phyloP scores from a whole-genome alignment of 23 tunicate species.

The Clavelina lepadiformis region DNA sequence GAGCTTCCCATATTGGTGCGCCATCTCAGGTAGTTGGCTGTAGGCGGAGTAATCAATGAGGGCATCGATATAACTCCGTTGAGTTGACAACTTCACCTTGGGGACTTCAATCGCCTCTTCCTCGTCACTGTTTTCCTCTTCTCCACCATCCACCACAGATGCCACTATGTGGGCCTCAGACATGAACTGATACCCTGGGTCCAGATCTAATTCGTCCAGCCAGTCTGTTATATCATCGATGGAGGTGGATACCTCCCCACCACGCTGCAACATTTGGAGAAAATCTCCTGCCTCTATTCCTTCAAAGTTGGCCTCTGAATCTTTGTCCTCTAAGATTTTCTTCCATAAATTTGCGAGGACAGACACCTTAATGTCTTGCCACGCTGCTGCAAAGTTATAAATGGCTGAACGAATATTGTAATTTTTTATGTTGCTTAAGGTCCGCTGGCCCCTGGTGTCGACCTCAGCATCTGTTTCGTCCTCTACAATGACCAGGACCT shows the following conservation, averaged over 20 bases:
- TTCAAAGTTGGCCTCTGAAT: conserved; percentile 9
- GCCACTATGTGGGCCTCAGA: conserved; percentile 24
- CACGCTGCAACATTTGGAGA: conserved; percentile 30
- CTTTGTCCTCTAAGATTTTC: conserved; percentile 13
- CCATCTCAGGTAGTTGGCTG: conserved; percentile 32
- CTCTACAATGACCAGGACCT: conserved; percentile 1
- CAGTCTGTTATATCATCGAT: conserved; percentile 21
- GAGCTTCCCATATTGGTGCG: conserved; percentile 21
- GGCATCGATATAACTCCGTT: conserved; percentile 21
- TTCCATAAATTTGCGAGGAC: conserved; percentile 16
- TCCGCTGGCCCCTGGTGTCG: not conserved
- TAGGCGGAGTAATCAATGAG: conserved; percentile 24
- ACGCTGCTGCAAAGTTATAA: conserved; percentile 8
- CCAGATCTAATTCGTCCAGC: conserved; percentile 25
- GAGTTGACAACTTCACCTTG: conserved; percentile 31
- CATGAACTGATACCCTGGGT: conserved; percentile 26
- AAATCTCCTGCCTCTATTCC: conserved; percentile 18
- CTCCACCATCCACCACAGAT: conserved; percentile 28
- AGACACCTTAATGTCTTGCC: conserved; percentile 7
- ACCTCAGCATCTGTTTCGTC: too few relatives aligned
- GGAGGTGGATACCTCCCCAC: conserved; percentile 35
- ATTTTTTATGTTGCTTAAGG: not conserved
- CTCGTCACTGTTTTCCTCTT: conserved; percentile 29
- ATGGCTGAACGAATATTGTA: conserved; percentile 10
- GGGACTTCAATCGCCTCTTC: conserved; percentile 24